phyloP scores from a whole-genome alignment of 2,113 vertebrate species.

The Eira barbara region DNA sequence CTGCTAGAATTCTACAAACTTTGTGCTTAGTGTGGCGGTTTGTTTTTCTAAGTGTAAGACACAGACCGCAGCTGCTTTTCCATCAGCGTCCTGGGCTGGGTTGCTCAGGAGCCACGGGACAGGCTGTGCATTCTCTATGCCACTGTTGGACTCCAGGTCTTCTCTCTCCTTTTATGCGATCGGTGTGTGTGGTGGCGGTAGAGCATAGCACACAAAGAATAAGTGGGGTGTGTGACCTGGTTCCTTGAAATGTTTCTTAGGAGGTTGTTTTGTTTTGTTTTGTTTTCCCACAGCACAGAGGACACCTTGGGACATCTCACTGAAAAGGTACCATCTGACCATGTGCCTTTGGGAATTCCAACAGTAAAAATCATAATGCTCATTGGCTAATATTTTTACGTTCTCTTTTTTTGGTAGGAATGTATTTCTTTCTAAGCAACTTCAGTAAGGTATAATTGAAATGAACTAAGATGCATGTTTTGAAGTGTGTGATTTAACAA shows the following conservation, averaged over 20 bases:
- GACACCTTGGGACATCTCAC: not conserved
- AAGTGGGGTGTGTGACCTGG: not conserved
- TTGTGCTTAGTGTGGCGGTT: not conserved
- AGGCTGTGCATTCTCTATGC: not conserved
- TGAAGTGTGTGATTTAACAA: not conserved
- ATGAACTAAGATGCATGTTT: not conserved
- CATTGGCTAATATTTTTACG: not conserved
- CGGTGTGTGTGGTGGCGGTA: not conserved
- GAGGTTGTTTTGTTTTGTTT: not conserved
- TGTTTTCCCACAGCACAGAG: not conserved
- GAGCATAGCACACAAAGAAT: not conserved
- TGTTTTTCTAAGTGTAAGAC: not conserved
- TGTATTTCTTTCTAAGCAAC: not conserved
- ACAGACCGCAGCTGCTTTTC: not conserved
- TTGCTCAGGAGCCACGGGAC: fast-evolving
- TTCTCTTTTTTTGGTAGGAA: not conserved
- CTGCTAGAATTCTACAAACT: not conserved
- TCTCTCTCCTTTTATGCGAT: not conserved
- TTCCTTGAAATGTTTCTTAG: not conserved
- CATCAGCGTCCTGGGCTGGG: not conserved
- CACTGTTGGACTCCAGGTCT: not conserved
- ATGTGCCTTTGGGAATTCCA: not conserved
- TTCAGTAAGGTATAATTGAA: not conserved
- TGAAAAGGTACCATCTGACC: not conserved
- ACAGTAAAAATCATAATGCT: not conserved